Conservation (phyloP, 2,888 invertebrate genomes). For the Drosophila mayaguana region DNA sequence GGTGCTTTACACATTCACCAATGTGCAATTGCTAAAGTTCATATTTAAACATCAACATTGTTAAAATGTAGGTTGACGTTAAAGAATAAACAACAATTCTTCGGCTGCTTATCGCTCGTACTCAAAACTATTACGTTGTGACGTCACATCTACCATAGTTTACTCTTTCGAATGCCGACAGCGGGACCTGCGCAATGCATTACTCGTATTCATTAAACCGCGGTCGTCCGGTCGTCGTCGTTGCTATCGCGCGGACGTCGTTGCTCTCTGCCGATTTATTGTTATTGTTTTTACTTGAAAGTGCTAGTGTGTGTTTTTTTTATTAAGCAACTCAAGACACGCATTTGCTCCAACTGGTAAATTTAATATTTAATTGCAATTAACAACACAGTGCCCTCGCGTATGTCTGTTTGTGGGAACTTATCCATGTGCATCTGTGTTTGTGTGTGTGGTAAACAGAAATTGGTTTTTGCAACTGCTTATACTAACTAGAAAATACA, state of each 20-base stretch:
- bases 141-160: conserved; percentile 30
- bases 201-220: conserved; percentile 35
- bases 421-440: conserved; percentile 14
- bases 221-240: conserved; percentile 48
- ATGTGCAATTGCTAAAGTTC: too few species aligned
- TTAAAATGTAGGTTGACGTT: too few species aligned
- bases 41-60: too few species aligned
- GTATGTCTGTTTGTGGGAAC: conserved; percentile 19
- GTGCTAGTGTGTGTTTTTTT: conserved; percentile 50
- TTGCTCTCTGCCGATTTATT: conserved; percentile 56
- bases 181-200: conserved; percentile 49
- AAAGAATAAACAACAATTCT: neutral
- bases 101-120: neutral
- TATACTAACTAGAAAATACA: conserved; percentile 38
- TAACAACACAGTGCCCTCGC: conserved; percentile 29
- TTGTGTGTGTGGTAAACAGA: conserved; percentile 38
- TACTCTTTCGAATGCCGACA: conserved; percentile 28
- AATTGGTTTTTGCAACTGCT: conserved; percentile 43
- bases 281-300: conserved; percentile 61
- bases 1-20: too few species aligned
- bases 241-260: conserved; percentile 55
- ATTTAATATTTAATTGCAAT: conserved; percentile 24
- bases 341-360: conserved; percentile 47
- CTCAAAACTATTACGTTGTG: conserved; percentile 9
- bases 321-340: conserved; percentile 44